Percentiles rank a stretch among this genome's conserved stretches.
phyloP scores from a whole-genome alignment of 2,113 vertebrate genomes.

The Capricornis sumatraensis region DNA sequence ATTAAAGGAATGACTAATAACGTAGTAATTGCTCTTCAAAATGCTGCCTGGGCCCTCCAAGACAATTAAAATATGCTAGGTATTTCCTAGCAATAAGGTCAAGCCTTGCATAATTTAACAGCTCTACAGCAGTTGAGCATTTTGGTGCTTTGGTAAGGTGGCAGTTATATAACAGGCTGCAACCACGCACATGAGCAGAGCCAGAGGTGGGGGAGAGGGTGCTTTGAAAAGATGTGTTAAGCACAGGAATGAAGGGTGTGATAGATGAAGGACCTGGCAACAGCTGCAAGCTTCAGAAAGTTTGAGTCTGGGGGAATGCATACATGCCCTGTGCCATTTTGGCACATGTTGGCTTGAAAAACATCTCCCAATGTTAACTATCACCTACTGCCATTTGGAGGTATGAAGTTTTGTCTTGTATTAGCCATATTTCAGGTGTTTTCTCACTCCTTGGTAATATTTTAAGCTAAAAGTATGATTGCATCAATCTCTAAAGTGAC shows the following conservation, averaged over 20 bases:
- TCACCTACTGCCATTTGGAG: not conserved
- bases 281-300: not conserved
- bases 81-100: slow-evolving; percentile 50
- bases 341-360: not conserved
- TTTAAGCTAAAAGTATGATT: not conserved
- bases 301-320: not conserved
- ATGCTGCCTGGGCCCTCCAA: not conserved
- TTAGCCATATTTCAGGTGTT: not conserved
- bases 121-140: not conserved
- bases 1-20: not conserved
- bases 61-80: not conserved
- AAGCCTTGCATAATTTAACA: slow-evolving; percentile 32
- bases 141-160: not conserved
- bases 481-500: not conserved
- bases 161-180: slow-evolving; percentile 46
- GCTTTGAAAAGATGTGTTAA: not conserved
- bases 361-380: not conserved
- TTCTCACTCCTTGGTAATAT: not conserved
- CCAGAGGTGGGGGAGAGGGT: not conserved
- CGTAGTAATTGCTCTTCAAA: not conserved
- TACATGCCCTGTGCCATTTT: not conserved
- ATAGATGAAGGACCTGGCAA: not conserved
- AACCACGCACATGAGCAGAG: not conserved
- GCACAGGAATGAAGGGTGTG: not conserved
- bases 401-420: not conserved